Evolutionary conservation across 64 coral and sea anemone species (phyloP).

Genomic region (Orbicella faveolata): DNA sequence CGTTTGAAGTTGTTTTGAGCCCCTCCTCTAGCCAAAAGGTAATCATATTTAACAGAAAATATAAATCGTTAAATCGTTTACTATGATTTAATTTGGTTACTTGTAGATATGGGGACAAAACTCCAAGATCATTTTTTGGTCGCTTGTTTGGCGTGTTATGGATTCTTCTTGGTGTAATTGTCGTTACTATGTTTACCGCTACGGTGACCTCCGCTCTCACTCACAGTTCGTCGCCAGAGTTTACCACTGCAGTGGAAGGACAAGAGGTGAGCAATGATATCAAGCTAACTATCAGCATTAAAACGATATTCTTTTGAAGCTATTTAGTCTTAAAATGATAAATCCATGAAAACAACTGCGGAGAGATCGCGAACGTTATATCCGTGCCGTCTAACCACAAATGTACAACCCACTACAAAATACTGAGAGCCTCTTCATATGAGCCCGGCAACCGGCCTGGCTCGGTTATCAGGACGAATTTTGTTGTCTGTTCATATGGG

Average conservation of each 20-base stretch:
- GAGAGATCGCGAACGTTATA: too few species aligned
- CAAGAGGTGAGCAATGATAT: background rate
- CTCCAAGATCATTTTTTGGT: slow-evolving; percentile 39
- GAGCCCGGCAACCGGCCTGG: too few species aligned
- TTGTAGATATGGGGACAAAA: slow-evolving; percentile 61
- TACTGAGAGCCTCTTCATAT: too few species aligned
- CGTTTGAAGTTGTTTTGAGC: too few species aligned
- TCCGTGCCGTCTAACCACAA: too few species aligned
- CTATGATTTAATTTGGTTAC: background rate
- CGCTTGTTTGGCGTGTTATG: slow-evolving; percentile 54
- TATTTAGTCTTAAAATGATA: too few species aligned
- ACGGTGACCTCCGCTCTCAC: slow-evolving; percentile 30
- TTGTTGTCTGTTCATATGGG: too few species aligned
- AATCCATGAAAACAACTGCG: too few species aligned
- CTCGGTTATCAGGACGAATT: too few species aligned
- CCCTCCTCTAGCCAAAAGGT: too few species aligned
- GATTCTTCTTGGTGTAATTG: slow-evolving; percentile 57
- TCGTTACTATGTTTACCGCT: slow-evolving; percentile 53
- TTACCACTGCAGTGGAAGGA: slow-evolving; percentile 9
- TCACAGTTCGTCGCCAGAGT: slow-evolving; percentile 11
- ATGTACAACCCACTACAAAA: too few species aligned
- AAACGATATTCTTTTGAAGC: too few species aligned
- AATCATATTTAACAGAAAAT: background rate
- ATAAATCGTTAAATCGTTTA: background rate
- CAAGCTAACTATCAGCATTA: background rate